A percentile compares a stretch with the other conserved stretches of the same genome.
Evolutionary conservation across 2,797 vertebrate species (phyloP).

Genomic region (Myiotriccus ornatus): DNA sequence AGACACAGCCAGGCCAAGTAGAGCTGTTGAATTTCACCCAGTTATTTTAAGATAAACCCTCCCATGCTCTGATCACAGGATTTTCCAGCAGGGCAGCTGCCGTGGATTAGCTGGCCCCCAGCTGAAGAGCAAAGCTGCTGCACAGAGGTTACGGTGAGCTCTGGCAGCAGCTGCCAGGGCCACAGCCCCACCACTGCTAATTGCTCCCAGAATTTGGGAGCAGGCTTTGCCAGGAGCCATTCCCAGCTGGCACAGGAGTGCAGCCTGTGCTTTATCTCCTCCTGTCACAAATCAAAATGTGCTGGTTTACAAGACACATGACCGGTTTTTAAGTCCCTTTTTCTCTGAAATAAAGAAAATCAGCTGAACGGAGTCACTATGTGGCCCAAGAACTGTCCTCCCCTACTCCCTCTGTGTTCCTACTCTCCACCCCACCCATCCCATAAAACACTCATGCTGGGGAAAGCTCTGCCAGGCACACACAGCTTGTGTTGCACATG

Average conservation of each 20-base stretch:
- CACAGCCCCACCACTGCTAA: neutral
- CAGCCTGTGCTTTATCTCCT: neutral
- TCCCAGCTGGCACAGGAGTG: neutral
- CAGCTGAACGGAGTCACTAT: neutral
- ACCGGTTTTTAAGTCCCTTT: neutral
- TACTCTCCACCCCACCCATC: neutral
- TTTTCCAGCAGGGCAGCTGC: neutral
- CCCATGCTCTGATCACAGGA: neutral
- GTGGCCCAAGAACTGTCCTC: neutral
- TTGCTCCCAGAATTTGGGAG: neutral
- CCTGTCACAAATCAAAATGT: neutral
- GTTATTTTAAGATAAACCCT: neutral
- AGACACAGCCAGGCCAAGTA: neutral
- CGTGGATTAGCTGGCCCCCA: neutral
- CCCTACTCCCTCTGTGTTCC: neutral
- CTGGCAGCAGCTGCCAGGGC: neutral
- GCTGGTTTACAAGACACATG: neutral
- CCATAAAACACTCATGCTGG: fast-evolving
- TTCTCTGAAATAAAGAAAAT: neutral
- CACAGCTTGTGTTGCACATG: neutral
- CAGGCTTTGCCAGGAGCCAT: neutral
- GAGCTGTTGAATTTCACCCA: neutral
- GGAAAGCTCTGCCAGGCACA: neutral
- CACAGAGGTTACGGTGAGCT: neutral
- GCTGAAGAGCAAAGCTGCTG: neutral